A percentile compares a stretch with the other conserved stretches of the same genome.
Conservation (phyloP, 64 coral and sea anemone genomes). For the Orbicella faveolata region DNA sequence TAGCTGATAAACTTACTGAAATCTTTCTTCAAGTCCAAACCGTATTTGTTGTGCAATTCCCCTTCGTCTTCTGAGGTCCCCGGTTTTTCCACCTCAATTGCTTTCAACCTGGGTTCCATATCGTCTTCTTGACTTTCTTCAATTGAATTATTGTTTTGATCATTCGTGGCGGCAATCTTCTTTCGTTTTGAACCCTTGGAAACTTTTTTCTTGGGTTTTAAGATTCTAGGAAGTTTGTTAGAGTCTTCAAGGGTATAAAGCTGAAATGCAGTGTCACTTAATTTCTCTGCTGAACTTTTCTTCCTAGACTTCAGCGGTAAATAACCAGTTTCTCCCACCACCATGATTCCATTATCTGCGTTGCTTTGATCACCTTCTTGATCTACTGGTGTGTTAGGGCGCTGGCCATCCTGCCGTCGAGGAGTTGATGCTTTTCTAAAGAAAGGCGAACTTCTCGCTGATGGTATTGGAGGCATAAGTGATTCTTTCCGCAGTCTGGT, state of each 20-base stretch:
- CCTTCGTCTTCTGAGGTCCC: not conserved
- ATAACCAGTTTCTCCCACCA: constrained; percentile 24
- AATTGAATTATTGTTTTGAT: not conserved
- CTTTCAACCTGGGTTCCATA: not conserved
- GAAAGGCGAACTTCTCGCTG: constrained; percentile 9
- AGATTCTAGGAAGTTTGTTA: constrained; percentile 27
- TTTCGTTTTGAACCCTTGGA: constrained; percentile 8
- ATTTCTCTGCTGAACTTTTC: constrained; percentile 26
- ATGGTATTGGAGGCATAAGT: constrained; percentile 16
- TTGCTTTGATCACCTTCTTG: not conserved
- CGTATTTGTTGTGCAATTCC: not conserved
- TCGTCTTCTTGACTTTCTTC: not conserved
- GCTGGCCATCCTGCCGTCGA: not conserved
- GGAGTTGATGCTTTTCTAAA: constrained; percentile 9
- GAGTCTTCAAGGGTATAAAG: constrained; percentile 7
- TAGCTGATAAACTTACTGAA: constrained; percentile 19
- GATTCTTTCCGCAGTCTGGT: not conserved
- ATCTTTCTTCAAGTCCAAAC: not conserved
- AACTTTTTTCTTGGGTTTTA: constrained; percentile 32
- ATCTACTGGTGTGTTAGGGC: not conserved
- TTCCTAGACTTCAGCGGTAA: not conserved
- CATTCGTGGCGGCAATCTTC: constrained; percentile 3
- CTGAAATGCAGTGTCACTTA: constrained; percentile 14
- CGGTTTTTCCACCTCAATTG: not conserved
- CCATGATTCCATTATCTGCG: not conserved